Percentiles rank a stretch among this genome's conserved stretches.
Conservation (phyloP, 2,797 vertebrate genomes). For the Sardinella longiceps region DNA sequence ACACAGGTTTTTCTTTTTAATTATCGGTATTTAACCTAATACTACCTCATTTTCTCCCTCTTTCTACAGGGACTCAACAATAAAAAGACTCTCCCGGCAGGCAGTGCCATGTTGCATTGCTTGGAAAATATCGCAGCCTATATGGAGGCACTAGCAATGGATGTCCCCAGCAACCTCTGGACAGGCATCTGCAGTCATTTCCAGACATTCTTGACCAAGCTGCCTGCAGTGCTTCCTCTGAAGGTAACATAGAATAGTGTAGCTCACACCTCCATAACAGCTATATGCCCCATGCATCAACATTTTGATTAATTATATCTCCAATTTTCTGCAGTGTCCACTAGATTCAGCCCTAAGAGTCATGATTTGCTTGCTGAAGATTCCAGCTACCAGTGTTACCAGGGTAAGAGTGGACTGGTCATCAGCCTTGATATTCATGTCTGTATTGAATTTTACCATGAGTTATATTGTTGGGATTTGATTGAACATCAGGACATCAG, state of each 20-base stretch:
- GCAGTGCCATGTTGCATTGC: conserved; percentile 95
- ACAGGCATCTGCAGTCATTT: conserved; percentile 98
- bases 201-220: conserved; percentile 96
- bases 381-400: conserved; percentile 91
- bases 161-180: conserved; percentile 98
- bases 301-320: neutral
- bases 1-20: too few species aligned
- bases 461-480: neutral
- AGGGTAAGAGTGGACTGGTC: conserved; percentile 77
- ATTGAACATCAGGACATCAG: neutral
- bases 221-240: conserved; percentile 93
- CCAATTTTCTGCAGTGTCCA: conserved; percentile 80
- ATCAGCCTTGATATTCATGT: neutral
- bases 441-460: neutral
- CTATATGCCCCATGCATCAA: neutral
- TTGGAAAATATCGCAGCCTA: conserved; percentile 98
- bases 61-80: conserved; percentile 90
- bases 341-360: conserved; percentile 97
- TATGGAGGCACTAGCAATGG: conserved; percentile 99
- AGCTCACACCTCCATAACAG: neutral
- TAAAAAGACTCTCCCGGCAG: conserved; percentile 96
- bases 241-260: conserved; percentile 79
- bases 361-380: conserved; percentile 98
- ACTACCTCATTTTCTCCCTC: neutral
- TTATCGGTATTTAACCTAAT: too few species aligned